Percentiles rank a stretch among this genome's conserved stretches.
Evolutionary conservation across 1,140 invertebrate species (phyloP).

Genomic region (Achatina immaculata): DNA sequence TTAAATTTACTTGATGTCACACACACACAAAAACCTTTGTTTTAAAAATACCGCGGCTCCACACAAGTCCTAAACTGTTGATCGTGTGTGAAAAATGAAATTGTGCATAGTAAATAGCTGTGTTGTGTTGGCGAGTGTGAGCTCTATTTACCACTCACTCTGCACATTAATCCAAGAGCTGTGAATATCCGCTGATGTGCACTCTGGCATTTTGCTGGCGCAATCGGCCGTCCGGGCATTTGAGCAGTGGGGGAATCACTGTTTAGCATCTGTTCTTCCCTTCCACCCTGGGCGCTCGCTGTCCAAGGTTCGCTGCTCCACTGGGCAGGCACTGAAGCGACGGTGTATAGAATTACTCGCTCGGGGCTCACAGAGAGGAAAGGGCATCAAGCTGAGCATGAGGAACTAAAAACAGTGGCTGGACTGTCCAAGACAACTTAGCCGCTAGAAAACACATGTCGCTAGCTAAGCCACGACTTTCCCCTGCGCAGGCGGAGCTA

Average conservation of each 20-base stretch:
- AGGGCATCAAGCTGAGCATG: conserved; percentile 22
- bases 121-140: not conserved
- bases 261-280: conserved; percentile 6
- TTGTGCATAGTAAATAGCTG: conserved; percentile 9
- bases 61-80: not conserved
- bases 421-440: conserved; percentile 21
- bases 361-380: conserved; percentile 7
- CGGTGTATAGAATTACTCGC: conserved; percentile 27
- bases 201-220: conserved; percentile 13
- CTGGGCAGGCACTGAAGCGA: conserved; percentile 21
- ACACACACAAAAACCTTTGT: not conserved
- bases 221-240: conserved; percentile 22
- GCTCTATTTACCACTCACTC: not conserved
- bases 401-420: conserved; percentile 14
- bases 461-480: not conserved
- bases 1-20: not conserved
- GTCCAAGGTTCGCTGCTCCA: conserved; percentile 15
- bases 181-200: conserved; percentile 14
- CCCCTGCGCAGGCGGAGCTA: not conserved
- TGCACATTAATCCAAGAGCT: conserved; percentile 6
- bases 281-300: not conserved
- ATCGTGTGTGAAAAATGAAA: not conserved
- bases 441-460: conserved; percentile 27
- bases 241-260: conserved; percentile 4
- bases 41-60: not conserved